phyloP scores from a whole-genome alignment of 2,888 invertebrate genomes.

The Icerya purchasi region DNA sequence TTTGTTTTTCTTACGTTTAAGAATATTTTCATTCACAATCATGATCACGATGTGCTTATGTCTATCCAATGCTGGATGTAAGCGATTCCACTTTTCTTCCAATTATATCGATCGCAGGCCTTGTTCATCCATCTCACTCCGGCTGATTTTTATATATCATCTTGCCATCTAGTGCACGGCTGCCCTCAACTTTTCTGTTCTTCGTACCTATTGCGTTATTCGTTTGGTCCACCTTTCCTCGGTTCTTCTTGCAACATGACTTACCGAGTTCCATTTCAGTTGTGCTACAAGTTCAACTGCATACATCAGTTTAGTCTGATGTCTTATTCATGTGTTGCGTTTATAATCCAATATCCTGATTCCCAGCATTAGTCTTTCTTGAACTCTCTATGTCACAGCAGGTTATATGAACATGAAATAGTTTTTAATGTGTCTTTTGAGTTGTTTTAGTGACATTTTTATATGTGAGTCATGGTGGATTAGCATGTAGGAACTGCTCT shows the following conservation, averaged over 20 bases:
- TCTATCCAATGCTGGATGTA: background rate
- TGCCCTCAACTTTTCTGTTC: background rate
- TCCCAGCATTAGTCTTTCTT: background rate
- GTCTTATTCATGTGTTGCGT: background rate
- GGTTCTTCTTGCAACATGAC: background rate
- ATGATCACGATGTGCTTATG: background rate
- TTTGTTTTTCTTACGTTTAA: too few species aligned
- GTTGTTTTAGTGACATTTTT: too few species aligned
- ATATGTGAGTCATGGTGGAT: too few species aligned
- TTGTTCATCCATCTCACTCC: background rate
- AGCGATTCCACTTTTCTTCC: background rate
- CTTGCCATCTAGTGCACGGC: background rate
- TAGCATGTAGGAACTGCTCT: too few species aligned
- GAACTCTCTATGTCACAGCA: background rate
- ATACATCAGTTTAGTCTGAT: background rate
- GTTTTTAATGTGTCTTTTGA: too few species aligned
- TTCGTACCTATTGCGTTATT: background rate
- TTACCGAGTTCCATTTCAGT: background rate
- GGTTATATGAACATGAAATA: too few species aligned
- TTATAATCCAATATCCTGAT: background rate
- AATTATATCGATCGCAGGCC: background rate
- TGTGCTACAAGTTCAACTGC: background rate
- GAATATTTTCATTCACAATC: too few species aligned
- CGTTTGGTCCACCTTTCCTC: background rate
- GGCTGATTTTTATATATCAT: background rate